Base-by-base conservation (phyloP, 2,888 invertebrate genomes). In the Chelonus formosanus region DNA sequence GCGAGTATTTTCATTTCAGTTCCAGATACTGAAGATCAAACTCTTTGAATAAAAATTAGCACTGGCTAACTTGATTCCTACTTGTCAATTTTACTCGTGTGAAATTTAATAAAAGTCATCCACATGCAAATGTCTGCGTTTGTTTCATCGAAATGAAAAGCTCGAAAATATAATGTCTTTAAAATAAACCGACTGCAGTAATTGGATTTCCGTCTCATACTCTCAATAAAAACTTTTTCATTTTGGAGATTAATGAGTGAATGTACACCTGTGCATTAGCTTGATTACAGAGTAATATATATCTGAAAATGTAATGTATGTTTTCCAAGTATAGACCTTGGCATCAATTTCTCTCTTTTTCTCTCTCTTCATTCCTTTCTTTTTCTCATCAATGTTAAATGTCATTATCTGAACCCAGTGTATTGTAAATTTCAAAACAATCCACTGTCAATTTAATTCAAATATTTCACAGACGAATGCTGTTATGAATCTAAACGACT, bases 401-500 rank as follows among this genome's bases (percentile, higher is more conserved):
- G 52, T 61, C 61, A 61, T 61, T 61, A 61, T 53, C 61, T 32
- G 32, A 32, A 32, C 52, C 8, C 52, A 52, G 34, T 34, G 52
- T 52, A 52, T 52, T 52, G 52, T 52, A 53, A 52, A 61, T 61
- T 61, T 52, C 40, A 40, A 20, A 52, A 44, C 52, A 58, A 58
- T 58, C 47, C 58, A 47, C 47, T 47, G 44, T 34, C 48, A 52
- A 52, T 52, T 52, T 52, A 31, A 34, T 8, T 52, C 6, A 40
- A 40, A 36, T 54, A 54, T 54, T 54, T 54, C 35, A 54, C 6
- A 40, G 40, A 6, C 40, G 31, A 36, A 36, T 62, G 54, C 54
- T 62, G 62, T 53, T 45, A 55, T 54, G 62, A 62, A 62, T 54
- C 35, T 32, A 54, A 62, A 62, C 35, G 44, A 62, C 67, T 69